Evolutionary conservation across 2,113 vertebrate genomes (phyloP), one percentile per base, ranked within the genome.

Genomic region (Cheilinus undulatus): DNA sequence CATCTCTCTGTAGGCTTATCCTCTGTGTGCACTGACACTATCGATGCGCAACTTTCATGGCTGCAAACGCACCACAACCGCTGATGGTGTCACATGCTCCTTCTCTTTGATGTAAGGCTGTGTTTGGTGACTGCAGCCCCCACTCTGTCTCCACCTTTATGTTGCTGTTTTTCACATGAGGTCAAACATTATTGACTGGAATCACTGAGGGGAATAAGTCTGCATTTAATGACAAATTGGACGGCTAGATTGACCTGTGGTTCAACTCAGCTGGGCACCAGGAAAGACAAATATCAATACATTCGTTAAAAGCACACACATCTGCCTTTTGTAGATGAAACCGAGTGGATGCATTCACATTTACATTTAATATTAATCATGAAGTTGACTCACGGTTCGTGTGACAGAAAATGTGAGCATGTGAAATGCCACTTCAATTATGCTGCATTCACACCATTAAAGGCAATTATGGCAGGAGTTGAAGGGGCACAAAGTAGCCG

Each of bases 101-200:
- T 71, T 69, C 51, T 50, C 60, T 80, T 83, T 79, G 71, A 87
- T 84, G 83, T 68, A 62, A 32, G 30, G 46, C 67, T 73, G 30
- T 20, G 36, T 42, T 73, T 15, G 81, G 52, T 36, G 61, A 72
- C 76, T 51, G 54, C 67, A 27, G 17, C 28, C 28, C 51, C 26
- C 15, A 13, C 71, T 43, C 65, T 69, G 15, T 51, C 26, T 45
- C 13, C 51, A 42, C 61, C 66, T 86, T 79, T 82, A 61, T 65
- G 43, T 67, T 77, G 30, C 64, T 68, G 64, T 72, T 83, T 86
- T 83, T 78, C 76, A 72, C 82, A 72, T 56, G 82, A 81, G 87
- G 88, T 89, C 84, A 75, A 88, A 73, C 56, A 78, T 84, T 91
- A 87, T 84, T 78, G 87, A 88, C 73, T 79, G 63, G 60, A 80